Base-by-base conservation (phyloP, 2,797 vertebrate genomes). In the Scarus forsteni region DNA sequence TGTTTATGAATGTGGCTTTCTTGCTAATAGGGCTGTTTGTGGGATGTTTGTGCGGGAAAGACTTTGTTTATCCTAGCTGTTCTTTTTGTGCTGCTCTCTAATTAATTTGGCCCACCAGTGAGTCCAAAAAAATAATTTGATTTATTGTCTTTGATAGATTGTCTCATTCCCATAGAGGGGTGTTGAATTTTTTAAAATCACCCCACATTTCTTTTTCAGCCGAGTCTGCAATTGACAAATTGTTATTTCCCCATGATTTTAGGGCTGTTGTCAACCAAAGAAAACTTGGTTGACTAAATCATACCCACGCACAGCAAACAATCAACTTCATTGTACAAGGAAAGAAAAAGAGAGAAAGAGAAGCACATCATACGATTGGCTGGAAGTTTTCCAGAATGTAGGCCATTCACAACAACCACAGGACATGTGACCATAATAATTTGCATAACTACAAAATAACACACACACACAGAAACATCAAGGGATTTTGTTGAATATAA, bases 101-200 rank as follows among this genome's bases (percentile, higher is more conserved):
- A 92, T 92, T 92, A 74, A 92, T 92, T 87, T 8, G 63, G 88
- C 85, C 84, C 87, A 89, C 86, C 89, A 90, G 70, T 68, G 58
- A 53, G 38, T 88, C 75, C 86, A 87, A 89, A 91, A 88, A 87
- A 88, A 92, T 74, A 85, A 86, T 88, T 79, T 80, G 73, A 91
- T 86, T 87, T 70, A 84, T 87, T 88, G 84, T 87, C 57, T 86
- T 73, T 73, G 73, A 88, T 81, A 77, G 50, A 76, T 66, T 64
- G 75, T 81, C 70, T 83, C 70, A 44, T 61, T 68, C 66, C 62
- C 60, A 73, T 80, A 16, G 43, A 73, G 34, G 35, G 54, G 39
- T 64, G 52, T 42, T 75, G 66, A 59, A 73, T 54, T 50, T 63
- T 82, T 88, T 72, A 46, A n/a, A 83, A 46, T 65, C 56, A 58